Evolutionary conservation across 1,140 invertebrate genomes (phyloP), one percentile per base, ranked within the genome.

Genomic region (Drosophila neocordata): DNA sequence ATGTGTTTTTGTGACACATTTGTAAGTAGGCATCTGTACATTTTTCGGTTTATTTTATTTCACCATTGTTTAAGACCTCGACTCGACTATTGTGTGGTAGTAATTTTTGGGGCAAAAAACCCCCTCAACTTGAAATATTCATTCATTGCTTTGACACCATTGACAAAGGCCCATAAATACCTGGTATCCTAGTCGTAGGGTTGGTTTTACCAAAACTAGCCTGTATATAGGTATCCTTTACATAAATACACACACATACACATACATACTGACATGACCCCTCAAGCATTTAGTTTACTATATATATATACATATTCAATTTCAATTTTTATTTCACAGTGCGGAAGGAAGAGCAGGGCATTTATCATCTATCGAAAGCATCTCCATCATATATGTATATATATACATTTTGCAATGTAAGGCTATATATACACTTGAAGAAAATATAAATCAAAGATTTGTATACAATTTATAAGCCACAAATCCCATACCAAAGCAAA

Each of bases 251-350:
- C n/a, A n/a, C n/a, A n/a, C n/a, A n/a, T n/a, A n/a, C n/a, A n/a
- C n/a, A n/a, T n/a, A n/a, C n/a, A n/a, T n/a, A n/a, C n/a, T n/a
- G n/a, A n/a, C n/a, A n/a, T n/a, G n/a, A n/a, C n/a, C 11, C 18
- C 8, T 0, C 15, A 31, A 34, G 31, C 20, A 34, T 34, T n/a
- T 56, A 57, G 15, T n/a, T n/a, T n/a, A n/a, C n/a, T n/a, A n/a
- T n/a, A n/a, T n/a, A n/a, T n/a, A n/a, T 34, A 13, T 56, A 57
- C 41, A 48, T 48, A 48, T 48, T 48, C 15, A 48, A 48, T 48
- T 48, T 48, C 41, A 48, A 31, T 27, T 20, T 68, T 62, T 71
- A 71, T 71, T 71, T 48, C 18, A 48, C 41, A 11, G 41, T 48
- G 15, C 41, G 41, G 41, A 48, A 48, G 41, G 41, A 48, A 48